Evolutionary conservation across 2,113 vertebrate genomes (phyloP).

Genomic region (Coryphaenoides rupestris): DNA sequence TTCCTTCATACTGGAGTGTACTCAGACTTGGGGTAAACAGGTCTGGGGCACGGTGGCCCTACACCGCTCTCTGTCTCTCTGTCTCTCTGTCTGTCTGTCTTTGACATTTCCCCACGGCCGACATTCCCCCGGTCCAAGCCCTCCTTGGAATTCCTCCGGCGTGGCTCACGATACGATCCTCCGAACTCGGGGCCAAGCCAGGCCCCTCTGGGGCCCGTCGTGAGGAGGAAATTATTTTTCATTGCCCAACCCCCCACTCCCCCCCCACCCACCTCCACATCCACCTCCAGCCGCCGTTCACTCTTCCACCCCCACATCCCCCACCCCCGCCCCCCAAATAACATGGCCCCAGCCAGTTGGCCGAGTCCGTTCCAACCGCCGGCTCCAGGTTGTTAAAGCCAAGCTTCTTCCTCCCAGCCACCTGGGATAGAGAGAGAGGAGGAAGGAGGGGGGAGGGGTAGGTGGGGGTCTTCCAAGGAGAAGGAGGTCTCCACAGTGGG

Average conservation of each 20-base stretch:
- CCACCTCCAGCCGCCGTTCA: no score
- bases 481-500: slow-evolving; percentile 23
- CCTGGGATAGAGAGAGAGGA: background rate
- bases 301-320: no score
- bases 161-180: slow-evolving; percentile 60
- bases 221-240: slow-evolving; percentile 76
- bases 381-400: slow-evolving; percentile 24
- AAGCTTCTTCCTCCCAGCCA: slow-evolving; percentile 30
- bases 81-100: no score
- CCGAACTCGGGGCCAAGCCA: slow-evolving; percentile 43
- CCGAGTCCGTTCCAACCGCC: slow-evolving; percentile 20
- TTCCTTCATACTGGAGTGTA: slow-evolving; percentile 45
- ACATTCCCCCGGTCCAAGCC: slow-evolving; percentile 45
- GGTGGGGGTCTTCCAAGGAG: slow-evolving; percentile 24
- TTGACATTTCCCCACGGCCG: slow-evolving; percentile 67
- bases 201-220: slow-evolving; percentile 52
- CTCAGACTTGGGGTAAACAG: slow-evolving; percentile 63
- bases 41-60: slow-evolving; percentile 41
- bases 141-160: slow-evolving; percentile 62
- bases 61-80: no score
- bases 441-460: slow-evolving; percentile 3
- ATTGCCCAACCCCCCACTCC: slow-evolving; percentile 55
- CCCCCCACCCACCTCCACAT: slow-evolving; percentile 44
- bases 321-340: slow-evolving; percentile 50
- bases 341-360: slow-evolving; percentile 56